Conservation (phyloP, 2,113 vertebrate genomes). For the Oenanthe melanoleuca region DNA sequence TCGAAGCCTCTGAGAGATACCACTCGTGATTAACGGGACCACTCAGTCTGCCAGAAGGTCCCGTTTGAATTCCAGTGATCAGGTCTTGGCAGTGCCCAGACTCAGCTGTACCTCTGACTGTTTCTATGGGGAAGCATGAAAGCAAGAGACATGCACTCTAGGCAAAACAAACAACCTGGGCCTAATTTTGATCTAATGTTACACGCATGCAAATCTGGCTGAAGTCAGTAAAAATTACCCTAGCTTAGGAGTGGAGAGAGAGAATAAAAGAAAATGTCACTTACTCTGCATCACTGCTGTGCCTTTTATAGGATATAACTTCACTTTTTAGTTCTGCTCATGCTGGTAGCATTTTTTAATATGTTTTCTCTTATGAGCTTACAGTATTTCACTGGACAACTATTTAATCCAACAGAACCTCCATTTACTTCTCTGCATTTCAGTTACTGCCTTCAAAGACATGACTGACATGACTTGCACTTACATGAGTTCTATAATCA, state of each 20-base stretch:
- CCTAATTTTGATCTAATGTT: background rate
- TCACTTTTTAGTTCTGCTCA: background rate
- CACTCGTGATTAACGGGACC: slow-evolving; percentile 31
- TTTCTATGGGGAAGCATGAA: background rate
- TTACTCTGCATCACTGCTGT: background rate
- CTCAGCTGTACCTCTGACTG: background rate
- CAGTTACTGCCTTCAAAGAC: background rate
- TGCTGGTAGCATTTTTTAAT: background rate
- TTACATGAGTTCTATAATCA: background rate
- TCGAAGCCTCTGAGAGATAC: slow-evolving; percentile 61
- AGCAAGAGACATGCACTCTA: background rate
- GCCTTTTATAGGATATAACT: background rate
- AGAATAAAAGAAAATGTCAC: background rate
- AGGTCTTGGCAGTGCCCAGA: background rate
- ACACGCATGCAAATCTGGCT: background rate
- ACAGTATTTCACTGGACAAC: background rate
- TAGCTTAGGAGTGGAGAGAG: background rate
- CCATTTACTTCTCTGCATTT: background rate
- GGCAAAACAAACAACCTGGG: background rate
- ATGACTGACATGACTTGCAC: background rate
- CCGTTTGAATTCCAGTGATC: background rate
- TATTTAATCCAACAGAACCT: background rate
- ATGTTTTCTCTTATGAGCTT: background rate
- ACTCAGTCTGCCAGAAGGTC: slow-evolving; percentile 42
- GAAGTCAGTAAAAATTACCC: background rate